Conservation (phyloP, 2,888 invertebrate species). For the Mythimna loreyi region DNA sequence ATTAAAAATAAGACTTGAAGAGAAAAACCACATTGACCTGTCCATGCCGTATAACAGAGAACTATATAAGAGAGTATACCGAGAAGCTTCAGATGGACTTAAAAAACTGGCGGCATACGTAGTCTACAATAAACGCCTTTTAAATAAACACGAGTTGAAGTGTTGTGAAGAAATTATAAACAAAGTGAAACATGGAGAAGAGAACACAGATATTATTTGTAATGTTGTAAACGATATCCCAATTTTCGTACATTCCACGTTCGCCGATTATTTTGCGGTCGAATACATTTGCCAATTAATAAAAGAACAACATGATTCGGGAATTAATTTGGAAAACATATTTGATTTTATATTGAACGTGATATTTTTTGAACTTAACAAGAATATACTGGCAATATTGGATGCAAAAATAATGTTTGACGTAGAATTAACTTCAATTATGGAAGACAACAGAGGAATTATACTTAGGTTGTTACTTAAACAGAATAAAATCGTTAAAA, state of each 20-base stretch:
- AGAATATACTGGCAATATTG: constrained; percentile 4
- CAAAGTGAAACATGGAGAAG: constrained; percentile 18
- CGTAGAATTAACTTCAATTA: neutral
- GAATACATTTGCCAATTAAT: constrained; percentile 26
- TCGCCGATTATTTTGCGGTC: constrained; percentile 31
- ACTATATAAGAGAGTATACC: constrained; percentile 10
- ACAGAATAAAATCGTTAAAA: constrained; percentile 1
- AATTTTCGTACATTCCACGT: constrained; percentile 21
- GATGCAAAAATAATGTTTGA: constrained; percentile 20
- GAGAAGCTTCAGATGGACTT: constrained; percentile 12
- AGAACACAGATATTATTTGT: constrained; percentile 14
- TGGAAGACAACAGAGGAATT: neutral
- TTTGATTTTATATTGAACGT: constrained; percentile 22
- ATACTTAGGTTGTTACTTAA: constrained; percentile 2
- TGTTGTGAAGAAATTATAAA: constrained; percentile 16
- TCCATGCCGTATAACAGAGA: constrained; percentile 33
- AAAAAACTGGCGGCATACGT: constrained; percentile 36
- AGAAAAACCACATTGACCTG: constrained; percentile 41
- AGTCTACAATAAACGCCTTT: constrained; percentile 8
- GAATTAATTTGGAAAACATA: neutral
- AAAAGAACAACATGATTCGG: too few species aligned
- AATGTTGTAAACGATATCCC: constrained; percentile 19
- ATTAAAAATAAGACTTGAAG: constrained; percentile 39
- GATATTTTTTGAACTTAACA: constrained; percentile 16
- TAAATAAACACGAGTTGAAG: constrained; percentile 17